phyloP scores from a whole-genome alignment of 2,113 vertebrate genomes.

The Erythrocercus mccallii region DNA sequence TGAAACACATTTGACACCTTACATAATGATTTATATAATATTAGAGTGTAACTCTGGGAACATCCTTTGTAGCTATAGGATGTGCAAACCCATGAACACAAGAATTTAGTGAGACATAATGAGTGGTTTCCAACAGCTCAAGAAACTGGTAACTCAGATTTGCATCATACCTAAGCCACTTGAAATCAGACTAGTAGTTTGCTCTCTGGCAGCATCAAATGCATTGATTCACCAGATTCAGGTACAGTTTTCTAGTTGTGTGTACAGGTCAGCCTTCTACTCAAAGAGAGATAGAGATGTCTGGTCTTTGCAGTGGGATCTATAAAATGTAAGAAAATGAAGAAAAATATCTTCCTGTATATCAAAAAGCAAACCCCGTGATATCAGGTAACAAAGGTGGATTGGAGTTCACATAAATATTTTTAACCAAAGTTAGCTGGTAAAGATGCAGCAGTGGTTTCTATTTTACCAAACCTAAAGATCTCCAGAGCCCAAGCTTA shows the following conservation, averaged over 20 bases:
- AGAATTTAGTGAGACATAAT: background rate
- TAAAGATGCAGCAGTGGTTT: background rate
- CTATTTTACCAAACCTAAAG: background rate
- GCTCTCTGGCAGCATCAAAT: background rate
- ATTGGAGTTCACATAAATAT: background rate
- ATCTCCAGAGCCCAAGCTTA: background rate
- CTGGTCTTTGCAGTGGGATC: background rate
- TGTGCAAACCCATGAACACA: background rate
- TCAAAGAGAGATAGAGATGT: background rate
- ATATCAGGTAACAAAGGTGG: background rate
- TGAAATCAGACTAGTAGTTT: background rate
- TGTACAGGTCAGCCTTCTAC: background rate
- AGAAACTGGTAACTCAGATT: background rate
- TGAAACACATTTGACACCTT: background rate
- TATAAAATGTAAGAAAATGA: background rate
- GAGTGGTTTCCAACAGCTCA: background rate
- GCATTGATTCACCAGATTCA: background rate
- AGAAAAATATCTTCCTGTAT: background rate
- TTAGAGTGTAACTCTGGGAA: background rate
- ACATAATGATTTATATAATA: background rate
- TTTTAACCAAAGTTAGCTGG: background rate
- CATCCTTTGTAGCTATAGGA: background rate
- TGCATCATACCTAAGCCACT: background rate
- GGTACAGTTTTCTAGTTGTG: background rate
- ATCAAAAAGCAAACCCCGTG: background rate